Conservation (phyloP, 2,888 invertebrate species). For the Cactoblastis cactorum region DNA sequence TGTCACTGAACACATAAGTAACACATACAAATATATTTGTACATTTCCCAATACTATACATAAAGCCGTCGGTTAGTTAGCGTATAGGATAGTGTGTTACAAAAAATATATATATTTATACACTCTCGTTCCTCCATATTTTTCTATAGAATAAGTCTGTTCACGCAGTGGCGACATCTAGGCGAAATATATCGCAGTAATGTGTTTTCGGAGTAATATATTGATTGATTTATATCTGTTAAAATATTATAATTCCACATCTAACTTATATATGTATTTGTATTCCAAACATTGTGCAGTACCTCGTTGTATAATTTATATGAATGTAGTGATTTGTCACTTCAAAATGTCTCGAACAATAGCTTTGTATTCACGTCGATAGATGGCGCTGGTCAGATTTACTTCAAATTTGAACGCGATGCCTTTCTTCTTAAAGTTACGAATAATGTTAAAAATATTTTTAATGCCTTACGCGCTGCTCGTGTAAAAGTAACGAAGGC, state of each 20-base stretch:
- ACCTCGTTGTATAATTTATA: slow-evolving; percentile 8
- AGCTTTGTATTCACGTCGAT: neutral
- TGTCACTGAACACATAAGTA: slow-evolving; percentile 17
- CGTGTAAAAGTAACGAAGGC: neutral
- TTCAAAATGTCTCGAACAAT: neutral
- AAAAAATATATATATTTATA: slow-evolving; percentile 18
- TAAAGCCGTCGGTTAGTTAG: slow-evolving; percentile 29
- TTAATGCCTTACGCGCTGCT: too few species aligned
- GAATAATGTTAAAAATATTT: too few species aligned
- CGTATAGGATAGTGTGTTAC: slow-evolving; percentile 18
- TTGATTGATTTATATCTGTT: too few species aligned
- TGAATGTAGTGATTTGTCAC: slow-evolving; percentile 4
- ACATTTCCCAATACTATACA: slow-evolving; percentile 18
- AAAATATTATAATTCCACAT: too few species aligned
- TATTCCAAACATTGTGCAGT: neutral
- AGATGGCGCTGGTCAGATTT: slow-evolving; percentile 1
- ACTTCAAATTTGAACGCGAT: neutral
- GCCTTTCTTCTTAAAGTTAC: too few species aligned
- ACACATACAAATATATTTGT: slow-evolving; percentile 27
- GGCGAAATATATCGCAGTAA: too few species aligned
- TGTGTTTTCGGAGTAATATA: too few species aligned
- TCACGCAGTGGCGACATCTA: slow-evolving; percentile 17
- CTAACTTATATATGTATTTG: too few species aligned
- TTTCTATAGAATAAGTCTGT: slow-evolving; percentile 6
- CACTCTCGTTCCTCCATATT: slow-evolving; percentile 27